Conservation (phyloP, 2,888 invertebrate genomes). For the Girardia tigrina region DNA sequence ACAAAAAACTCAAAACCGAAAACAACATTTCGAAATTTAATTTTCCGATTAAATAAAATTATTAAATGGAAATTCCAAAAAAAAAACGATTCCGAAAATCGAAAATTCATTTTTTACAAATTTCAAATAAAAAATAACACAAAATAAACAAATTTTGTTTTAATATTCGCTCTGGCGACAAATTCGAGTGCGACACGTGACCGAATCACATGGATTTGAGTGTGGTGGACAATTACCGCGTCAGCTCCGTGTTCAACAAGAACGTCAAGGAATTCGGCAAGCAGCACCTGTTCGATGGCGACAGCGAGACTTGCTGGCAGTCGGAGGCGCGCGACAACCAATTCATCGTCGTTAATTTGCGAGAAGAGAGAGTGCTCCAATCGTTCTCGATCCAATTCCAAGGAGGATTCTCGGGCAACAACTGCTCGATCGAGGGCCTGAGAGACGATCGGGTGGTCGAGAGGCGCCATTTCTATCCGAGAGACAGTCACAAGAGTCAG, state of each 20-base stretch:
- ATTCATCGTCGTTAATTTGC: not conserved
- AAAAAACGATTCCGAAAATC: no score
- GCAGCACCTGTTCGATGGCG: conserved; percentile 57
- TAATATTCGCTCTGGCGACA: no score
- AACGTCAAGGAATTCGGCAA: conserved; percentile 59
- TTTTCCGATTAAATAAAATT: no score
- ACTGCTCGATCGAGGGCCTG: conserved; percentile 52
- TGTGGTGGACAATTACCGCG: conserved; percentile 40
- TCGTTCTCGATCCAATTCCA: conserved; percentile 53
- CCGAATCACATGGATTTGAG: not conserved
- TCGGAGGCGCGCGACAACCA: conserved; percentile 51
- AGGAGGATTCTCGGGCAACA: conserved; percentile 60
- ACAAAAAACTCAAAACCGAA: no score
- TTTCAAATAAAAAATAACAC: no score
- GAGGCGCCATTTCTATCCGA: conserved; percentile 53
- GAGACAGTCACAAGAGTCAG: conserved; percentile 54
- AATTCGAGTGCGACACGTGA: no score
- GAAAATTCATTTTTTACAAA: no score
- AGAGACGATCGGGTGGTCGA: conserved; percentile 41
- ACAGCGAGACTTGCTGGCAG: conserved; percentile 61
- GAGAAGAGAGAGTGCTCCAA: not conserved
- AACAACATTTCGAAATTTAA: no score
- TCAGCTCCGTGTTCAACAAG: conserved; percentile 60
- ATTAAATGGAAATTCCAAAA: no score
- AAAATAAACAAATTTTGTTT: no score